A percentile compares a stretch with the other conserved stretches of the same genome.
Conservation (phyloP, 2,113 vertebrate genomes). For the Phaethornis superciliosus region DNA sequence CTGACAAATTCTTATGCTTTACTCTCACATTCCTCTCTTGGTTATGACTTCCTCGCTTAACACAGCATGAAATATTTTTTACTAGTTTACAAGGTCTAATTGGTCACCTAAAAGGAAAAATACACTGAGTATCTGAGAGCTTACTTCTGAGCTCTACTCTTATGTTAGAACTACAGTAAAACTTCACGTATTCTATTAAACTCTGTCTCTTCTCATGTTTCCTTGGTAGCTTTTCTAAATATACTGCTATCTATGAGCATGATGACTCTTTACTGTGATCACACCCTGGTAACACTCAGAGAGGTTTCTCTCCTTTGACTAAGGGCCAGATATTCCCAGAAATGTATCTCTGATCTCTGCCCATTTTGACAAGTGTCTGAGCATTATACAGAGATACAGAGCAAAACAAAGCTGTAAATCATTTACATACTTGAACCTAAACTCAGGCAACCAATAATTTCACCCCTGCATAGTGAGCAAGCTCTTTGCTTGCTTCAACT, state of each 20-base stretch:
- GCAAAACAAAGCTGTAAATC: conserved; percentile 54
- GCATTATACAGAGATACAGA: neutral
- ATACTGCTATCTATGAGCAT: neutral
- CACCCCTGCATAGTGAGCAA: neutral
- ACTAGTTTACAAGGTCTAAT: neutral
- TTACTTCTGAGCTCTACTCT: neutral
- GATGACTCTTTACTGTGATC: neutral
- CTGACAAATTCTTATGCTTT: neutral
- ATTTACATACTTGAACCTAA: conserved; percentile 8
- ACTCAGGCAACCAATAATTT: neutral
- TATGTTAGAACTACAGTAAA: neutral
- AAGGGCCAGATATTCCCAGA: conserved; percentile 14
- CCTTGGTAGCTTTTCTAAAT: neutral
- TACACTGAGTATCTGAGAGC: neutral
- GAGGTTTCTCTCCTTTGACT: conserved; percentile 14
- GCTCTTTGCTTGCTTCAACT: no score
- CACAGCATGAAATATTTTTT: neutral
- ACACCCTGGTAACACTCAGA: neutral
- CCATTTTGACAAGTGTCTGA: rapidly evolving
- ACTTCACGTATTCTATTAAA: neutral
- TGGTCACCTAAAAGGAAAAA: neutral
- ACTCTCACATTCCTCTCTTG: neutral
- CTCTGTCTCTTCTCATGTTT: neutral
- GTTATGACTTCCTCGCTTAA: neutral
- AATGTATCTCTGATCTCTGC: neutral